Base-by-base conservation (phyloP, 2,113 vertebrate species). In the Tetrax tetrax region DNA sequence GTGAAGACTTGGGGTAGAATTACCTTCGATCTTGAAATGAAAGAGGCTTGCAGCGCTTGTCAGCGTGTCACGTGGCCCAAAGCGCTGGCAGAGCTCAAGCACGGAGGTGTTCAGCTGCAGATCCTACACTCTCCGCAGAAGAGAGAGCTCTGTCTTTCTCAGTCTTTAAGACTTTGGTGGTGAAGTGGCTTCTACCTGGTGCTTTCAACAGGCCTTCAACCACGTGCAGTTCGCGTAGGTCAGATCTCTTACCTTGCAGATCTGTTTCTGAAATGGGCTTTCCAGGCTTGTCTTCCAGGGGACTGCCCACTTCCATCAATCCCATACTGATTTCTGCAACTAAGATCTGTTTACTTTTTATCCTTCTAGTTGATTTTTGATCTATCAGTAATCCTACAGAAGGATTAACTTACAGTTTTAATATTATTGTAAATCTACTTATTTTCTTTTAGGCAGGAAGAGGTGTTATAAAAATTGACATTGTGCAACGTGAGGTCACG, bases 361-460 rank as follows among this genome's bases (percentile, higher is more conserved):
- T 89, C 88, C 64, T 95, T 96, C 59, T 10, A 29, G 38, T 72
- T 64, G 48, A 41, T 95, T 95, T 97, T 97, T 96, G 87, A 95
- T 91, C 96, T 92, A 68, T 96, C 38, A 35, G 43, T 93, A 65
- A 91, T 86, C 60, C 83, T 93, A 65, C 56, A 88, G 91, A 80
- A 94, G 76, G 84, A 87, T 92, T 96, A 95, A 92, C 53, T 96
- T 95, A 47, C 88, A 84, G 78, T 91, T 94, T 95, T 92, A 89
- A 83, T 78, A 78, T 92, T 84, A 27, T 75, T 86, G 29, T 87
- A 68, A 78, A 83, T 54, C 12, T 76, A 37, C 31, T 27, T 51
- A 16, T 4, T 9, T 45, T 56, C 41, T 79, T 79, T 96, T 77
- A 85, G 60, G 91, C 41, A 70, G 90, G 59, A 75, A 53, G 90